phyloP scores from a whole-genome alignment of 23 tunicate genomes.

The Aplidium turbinatum region DNA sequence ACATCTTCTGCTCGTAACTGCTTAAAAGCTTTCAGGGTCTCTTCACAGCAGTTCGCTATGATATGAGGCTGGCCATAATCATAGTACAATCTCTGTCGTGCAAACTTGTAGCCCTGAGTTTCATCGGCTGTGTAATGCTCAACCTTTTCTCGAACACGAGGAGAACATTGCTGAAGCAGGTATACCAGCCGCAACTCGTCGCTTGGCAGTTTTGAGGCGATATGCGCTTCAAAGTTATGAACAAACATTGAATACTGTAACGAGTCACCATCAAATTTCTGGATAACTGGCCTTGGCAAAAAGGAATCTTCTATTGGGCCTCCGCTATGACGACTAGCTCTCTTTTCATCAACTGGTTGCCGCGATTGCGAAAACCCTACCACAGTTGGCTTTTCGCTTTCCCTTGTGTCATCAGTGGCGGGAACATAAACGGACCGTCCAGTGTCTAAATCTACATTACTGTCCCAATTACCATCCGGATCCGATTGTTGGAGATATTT shows the following conservation, averaged over 20 bases:
- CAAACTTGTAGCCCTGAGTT: background rate
- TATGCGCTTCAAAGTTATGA: constrained; percentile 14
- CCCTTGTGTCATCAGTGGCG: no score
- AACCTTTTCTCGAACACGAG: background rate
- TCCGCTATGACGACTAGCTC: no score
- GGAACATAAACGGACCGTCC: no score
- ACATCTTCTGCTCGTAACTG: background rate
- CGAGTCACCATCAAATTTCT: background rate
- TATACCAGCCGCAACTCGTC: constrained; percentile 12
- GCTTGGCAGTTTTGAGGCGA: background rate
- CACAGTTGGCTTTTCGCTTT: no score
- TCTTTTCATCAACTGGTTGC: no score
- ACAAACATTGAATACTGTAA: constrained; percentile 2
- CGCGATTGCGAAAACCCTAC: no score
- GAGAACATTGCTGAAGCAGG: constrained; percentile 14
- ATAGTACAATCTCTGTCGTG: constrained; percentile 1
- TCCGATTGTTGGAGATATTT: no score
- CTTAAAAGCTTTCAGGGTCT: background rate
- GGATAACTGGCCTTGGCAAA: constrained; percentile 5
- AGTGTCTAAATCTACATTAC: no score
- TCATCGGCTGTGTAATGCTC: background rate
- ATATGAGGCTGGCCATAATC: constrained; percentile 24
- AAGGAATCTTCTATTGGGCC: constrained; percentile 10
- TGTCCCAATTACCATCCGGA: no score
- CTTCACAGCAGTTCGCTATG: constrained; percentile 7